A percentile compares a stretch with the other conserved stretches of the same genome.
Conservation (phyloP, 2,888 invertebrate genomes). For the Platerodrilus igneus region DNA sequence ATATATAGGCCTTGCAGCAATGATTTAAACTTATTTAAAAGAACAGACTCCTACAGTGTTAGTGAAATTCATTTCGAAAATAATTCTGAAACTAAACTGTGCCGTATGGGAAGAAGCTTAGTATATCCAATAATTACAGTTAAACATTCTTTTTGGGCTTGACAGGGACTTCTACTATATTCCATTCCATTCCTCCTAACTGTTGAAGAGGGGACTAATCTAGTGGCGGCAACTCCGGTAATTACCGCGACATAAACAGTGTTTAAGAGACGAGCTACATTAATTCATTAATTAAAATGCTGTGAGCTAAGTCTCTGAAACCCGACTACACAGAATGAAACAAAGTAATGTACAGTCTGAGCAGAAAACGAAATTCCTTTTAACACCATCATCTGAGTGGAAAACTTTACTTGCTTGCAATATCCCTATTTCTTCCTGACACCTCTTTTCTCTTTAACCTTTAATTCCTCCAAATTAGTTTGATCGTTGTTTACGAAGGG, state of each 20-base stretch:
- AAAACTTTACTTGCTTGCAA: constrained; percentile 2
- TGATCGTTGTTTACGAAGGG: no score
- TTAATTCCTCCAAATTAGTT: constrained; percentile 8
- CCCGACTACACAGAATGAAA: constrained; percentile 36
- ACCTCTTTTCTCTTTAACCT: constrained; percentile 7
- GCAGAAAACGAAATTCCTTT: constrained; percentile 21
- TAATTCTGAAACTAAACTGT: no score
- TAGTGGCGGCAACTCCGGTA: constrained; percentile 46
- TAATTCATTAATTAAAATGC: constrained; percentile 51
- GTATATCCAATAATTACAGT: no score
- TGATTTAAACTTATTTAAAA: no score
- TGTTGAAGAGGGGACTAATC: constrained; percentile 23
- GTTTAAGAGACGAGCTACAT: constrained; percentile 50
- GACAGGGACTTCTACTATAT: no score
- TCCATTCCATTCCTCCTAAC: no score
- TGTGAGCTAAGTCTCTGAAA: constrained; percentile 41
- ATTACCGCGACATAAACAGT: constrained; percentile 51
- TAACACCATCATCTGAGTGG: constrained; percentile 9
- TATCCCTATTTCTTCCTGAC: background rate
- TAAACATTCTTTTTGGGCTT: no score
- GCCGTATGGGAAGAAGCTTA: no score
- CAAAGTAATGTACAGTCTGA: constrained; percentile 31
- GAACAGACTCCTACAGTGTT: no score
- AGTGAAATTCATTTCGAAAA: no score
- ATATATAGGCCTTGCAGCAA: no score